Percentiles rank a stretch among this genome's conserved stretches.
Conservation (phyloP, 2,888 invertebrate species). For the Spialia ferax region DNA sequence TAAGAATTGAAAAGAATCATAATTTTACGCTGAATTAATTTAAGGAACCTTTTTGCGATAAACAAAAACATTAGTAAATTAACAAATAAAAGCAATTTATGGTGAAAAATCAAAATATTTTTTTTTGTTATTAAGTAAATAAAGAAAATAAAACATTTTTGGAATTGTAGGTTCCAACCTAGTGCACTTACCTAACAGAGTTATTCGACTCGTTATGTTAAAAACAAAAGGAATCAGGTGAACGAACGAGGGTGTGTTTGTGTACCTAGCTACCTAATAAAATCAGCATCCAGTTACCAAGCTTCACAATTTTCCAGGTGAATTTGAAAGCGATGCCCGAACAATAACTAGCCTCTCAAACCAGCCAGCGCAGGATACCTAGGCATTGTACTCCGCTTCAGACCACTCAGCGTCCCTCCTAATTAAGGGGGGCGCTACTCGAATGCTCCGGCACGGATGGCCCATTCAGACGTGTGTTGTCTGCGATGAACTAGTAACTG, state of each 20-base stretch:
- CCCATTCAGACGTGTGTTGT: slow-evolving; percentile 66
- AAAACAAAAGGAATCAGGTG: not conserved
- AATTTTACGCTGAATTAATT: not conserved
- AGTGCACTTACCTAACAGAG: too few relatives aligned
- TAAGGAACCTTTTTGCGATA: not conserved
- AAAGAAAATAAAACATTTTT: too few relatives aligned
- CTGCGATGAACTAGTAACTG: slow-evolving; percentile 73
- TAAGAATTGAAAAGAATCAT: not conserved
- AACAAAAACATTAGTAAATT: not conserved
- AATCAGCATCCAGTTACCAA: slow-evolving; percentile 22
- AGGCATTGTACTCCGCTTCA: slow-evolving; percentile 69
- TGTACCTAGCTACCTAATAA: too few relatives aligned
- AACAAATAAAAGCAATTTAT: too few relatives aligned
- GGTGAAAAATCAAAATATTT: too few relatives aligned
- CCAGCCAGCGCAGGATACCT: slow-evolving; percentile 60
- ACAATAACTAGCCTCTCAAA: slow-evolving; percentile 69
- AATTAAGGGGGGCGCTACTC: slow-evolving; percentile 81
- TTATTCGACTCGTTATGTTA: too few relatives aligned
- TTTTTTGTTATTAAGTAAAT: too few relatives aligned
- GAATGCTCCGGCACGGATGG: slow-evolving; percentile 65
- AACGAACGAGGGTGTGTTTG: not conserved
- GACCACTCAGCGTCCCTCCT: slow-evolving; percentile 78
- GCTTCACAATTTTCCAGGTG: slow-evolving; percentile 58
- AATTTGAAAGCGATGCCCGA: slow-evolving; percentile 63
- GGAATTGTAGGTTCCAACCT: too few relatives aligned